Evolutionary conservation across 2,113 vertebrate genomes (phyloP), one percentile per base, ranked within the genome.

Genomic region (Xiphias gladius): DNA sequence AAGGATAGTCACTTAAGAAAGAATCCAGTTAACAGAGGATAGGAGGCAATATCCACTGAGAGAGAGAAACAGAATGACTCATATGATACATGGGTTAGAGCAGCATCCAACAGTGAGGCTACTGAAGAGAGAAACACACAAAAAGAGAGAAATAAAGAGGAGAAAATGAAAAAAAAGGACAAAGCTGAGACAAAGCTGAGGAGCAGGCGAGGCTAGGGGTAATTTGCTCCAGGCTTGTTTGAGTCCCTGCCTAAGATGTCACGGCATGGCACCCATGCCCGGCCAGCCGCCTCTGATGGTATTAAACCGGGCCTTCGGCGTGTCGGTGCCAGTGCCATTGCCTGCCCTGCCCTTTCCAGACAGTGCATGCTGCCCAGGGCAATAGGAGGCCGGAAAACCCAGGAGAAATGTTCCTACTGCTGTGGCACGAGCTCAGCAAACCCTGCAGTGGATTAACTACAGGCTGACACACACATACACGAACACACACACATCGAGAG

Each of bases 221-320:
- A 61, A 73, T 86, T 57, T 76, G 79, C 83, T 80, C 64, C 50
- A 43, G 86, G 86, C 78, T 69, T 79, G 72, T 83, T 84, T 86
- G 79, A 82, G 86, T 86, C 79, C 62, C 20, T 80, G 88, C 74
- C 75, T 83, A 84, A 73, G 86, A 91, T 75, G 68, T 79, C 68
- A 73, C 83, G 39, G 80, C 89, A 71, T 76, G 92, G 76, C 16
- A 59, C 73, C 86, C 26, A 64, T 62, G 73, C 80, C 65, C 46
- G 37, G 72, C 78, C 81, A 87, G 80, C 80, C 41, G 67, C 81
- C 84, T 86, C 82, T 92, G 87, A 90, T 88, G 88, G 41, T 82
- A 90, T 91, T 90, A 94, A 91, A 91, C 79, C 26, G 54, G 84
- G 73, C 55, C 85, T 86, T 81, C 41, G 78, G 81, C 70, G 50